A percentile compares a stretch with the other conserved stretches of the same genome.
These are phyloP conservation scores for Zonitis immaculata DNA, from an alignment of 2,888 invertebrate genomes.

Conservation along the genomic window DNA sequence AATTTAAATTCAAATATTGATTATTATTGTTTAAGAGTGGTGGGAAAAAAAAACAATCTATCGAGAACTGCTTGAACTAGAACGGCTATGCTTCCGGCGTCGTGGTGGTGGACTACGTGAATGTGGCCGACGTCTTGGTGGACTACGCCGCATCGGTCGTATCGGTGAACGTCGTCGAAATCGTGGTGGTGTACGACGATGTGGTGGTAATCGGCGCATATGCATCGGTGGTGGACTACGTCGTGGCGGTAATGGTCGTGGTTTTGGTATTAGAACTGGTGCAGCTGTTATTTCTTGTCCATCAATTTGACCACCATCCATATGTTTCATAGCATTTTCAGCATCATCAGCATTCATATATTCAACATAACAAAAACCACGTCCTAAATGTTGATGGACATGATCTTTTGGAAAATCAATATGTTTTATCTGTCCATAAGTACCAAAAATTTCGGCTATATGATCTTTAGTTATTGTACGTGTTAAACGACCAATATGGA, in stretches of 20 bases:
- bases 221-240: constrained; percentile 57
- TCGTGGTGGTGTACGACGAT: constrained; percentile 52
- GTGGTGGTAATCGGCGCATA: constrained; percentile 54
- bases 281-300: constrained; percentile 94
- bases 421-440: constrained; percentile 78
- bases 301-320: constrained; percentile 98
- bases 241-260: constrained; percentile 54
- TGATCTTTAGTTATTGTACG: constrained; percentile 90
- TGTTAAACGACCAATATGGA: constrained; percentile 90
- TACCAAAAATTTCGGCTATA: constrained; percentile 85
- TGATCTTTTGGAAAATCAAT: constrained; percentile 90
- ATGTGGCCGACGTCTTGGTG: constrained; percentile 57
- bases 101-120: constrained; percentile 56
- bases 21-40: too few relatives aligned
- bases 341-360: constrained; percentile 92
- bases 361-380: constrained; percentile 94
- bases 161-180: constrained; percentile 46
- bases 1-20: not conserved
- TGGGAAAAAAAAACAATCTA: constrained; percentile 33
- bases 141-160: constrained; percentile 46
- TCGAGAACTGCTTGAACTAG: constrained; percentile 71
- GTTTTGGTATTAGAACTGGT: constrained; percentile 80
- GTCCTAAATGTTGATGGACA: constrained; percentile 80
- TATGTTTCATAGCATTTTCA: constrained; percentile 97
- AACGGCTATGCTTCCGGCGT: constrained; percentile 66